Conservation (phyloP, 2,888 invertebrate genomes). For the Coenonympha arcania region DNA sequence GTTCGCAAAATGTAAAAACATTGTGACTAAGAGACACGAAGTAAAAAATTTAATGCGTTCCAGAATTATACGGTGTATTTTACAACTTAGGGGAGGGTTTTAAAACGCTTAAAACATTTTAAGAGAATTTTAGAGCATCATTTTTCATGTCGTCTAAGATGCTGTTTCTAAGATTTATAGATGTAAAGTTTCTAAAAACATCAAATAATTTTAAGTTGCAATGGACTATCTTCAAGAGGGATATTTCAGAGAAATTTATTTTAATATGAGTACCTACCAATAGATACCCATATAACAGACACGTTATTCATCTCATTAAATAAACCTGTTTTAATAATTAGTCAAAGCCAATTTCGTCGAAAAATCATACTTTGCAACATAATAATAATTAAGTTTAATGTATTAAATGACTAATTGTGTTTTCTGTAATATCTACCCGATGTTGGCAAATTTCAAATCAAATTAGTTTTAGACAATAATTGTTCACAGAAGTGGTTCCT, state of each 20-base stretch:
- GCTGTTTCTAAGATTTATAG: constrained; percentile 1
- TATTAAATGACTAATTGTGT: background rate
- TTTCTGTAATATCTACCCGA: background rate
- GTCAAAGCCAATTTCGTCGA: too few species aligned
- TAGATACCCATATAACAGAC: too few species aligned
- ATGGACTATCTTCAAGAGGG: background rate
- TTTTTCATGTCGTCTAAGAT: constrained; percentile 1
- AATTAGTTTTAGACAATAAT: background rate
- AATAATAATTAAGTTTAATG: background rate
- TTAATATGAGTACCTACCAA: too few species aligned
- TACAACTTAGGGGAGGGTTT: background rate
- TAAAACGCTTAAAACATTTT: background rate
- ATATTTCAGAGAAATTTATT: too few species aligned
- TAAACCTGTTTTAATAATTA: too few species aligned
- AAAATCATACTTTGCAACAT: too few species aligned
- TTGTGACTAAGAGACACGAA: background rate
- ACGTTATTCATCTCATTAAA: too few species aligned
- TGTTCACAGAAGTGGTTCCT: background rate
- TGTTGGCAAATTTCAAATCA: background rate
- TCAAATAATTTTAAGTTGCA: background rate
- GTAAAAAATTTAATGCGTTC: constrained; percentile 7
- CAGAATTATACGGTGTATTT: background rate
- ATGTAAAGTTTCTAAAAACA: background rate
- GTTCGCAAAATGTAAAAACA: constrained; percentile 3
- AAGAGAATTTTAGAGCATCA: background rate